Evolutionary conservation across 2,113 vertebrate genomes (phyloP).

Genomic region (Gobius niger): DNA sequence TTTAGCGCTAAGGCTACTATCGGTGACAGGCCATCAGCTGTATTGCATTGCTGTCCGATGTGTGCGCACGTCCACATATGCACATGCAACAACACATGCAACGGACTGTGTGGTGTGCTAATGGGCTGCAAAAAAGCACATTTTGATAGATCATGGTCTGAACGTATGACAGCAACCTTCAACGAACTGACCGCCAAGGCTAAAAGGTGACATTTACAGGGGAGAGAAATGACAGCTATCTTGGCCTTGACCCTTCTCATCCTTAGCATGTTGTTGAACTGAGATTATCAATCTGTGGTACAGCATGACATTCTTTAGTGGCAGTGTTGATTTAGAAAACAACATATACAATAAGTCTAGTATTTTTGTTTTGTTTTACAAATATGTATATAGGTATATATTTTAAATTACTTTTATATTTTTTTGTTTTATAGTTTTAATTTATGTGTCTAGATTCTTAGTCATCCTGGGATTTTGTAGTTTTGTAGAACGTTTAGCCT

Average conservation of each 20-base stretch:
- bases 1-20: slow-evolving; percentile 62
- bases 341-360: too few relatives aligned
- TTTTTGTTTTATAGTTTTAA: too few relatives aligned
- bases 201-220: slow-evolving; percentile 58
- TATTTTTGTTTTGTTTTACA: too few relatives aligned
- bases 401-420: too few relatives aligned
- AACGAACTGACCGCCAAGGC: slow-evolving; percentile 56
- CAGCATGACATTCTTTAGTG: too few relatives aligned
- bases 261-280: neutral
- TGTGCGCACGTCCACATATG: slow-evolving; percentile 18
- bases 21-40: slow-evolving; percentile 74
- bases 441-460: too few relatives aligned
- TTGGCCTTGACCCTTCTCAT: slow-evolving; percentile 19
- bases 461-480: too few relatives aligned
- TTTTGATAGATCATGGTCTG: slow-evolving; percentile 35
- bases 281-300: neutral
- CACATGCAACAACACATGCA: slow-evolving; percentile 21
- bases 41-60: slow-evolving; percentile 41
- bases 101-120: slow-evolving; percentile 16
- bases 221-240: slow-evolving; percentile 51
- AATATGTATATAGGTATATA: too few relatives aligned
- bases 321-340: too few relatives aligned
- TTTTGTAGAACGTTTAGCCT: too few relatives aligned
- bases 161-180: slow-evolving; percentile 56
- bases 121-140: slow-evolving; percentile 19